Conservation (phyloP, 2,888 invertebrate species). For the Pasiphila rectangulata region DNA sequence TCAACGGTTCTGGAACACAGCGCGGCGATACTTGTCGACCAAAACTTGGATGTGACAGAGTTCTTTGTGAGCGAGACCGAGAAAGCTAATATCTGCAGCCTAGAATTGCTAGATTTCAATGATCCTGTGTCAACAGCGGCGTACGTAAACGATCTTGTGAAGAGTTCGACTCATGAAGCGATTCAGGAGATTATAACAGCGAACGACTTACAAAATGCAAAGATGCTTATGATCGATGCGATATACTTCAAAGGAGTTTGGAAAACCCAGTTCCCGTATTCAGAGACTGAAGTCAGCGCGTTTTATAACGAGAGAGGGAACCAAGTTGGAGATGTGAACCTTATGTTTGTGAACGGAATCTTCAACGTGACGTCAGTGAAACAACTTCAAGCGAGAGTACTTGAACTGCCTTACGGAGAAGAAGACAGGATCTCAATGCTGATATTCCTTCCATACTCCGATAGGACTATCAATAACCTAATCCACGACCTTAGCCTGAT, state of each 20-base stretch:
- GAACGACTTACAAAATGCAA: slow-evolving; percentile 47
- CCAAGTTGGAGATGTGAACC: slow-evolving; percentile 56
- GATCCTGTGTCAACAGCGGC: slow-evolving; percentile 43
- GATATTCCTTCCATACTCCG: slow-evolving; percentile 79
- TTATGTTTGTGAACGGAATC: slow-evolving; percentile 48
- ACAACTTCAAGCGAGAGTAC: slow-evolving; percentile 46
- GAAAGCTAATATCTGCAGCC: slow-evolving; percentile 43
- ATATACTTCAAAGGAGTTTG: slow-evolving; percentile 65
- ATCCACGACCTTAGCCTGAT: slow-evolving; percentile 69
- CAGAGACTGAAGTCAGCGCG: slow-evolving; percentile 48
- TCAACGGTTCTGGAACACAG: slow-evolving; percentile 51
- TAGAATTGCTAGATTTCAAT: slow-evolving; percentile 46
- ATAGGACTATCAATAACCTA: slow-evolving; percentile 61
- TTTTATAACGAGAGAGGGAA: slow-evolving; percentile 54
- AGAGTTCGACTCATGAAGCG: slow-evolving; percentile 50
- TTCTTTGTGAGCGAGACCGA: slow-evolving; percentile 40
- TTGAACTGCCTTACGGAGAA: slow-evolving; percentile 63
- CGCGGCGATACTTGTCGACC: slow-evolving; percentile 54
- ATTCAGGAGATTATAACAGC: slow-evolving; percentile 59
- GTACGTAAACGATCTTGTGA: slow-evolving; percentile 57
- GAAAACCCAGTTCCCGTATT: slow-evolving; percentile 47
- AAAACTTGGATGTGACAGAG: slow-evolving; percentile 39
- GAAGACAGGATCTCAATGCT: slow-evolving; percentile 81
- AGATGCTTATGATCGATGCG: slow-evolving; percentile 56
- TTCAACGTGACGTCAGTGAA: slow-evolving; percentile 44